phyloP scores from a whole-genome alignment of 2,797 vertebrate genomes.

The Ceryle rudis region DNA sequence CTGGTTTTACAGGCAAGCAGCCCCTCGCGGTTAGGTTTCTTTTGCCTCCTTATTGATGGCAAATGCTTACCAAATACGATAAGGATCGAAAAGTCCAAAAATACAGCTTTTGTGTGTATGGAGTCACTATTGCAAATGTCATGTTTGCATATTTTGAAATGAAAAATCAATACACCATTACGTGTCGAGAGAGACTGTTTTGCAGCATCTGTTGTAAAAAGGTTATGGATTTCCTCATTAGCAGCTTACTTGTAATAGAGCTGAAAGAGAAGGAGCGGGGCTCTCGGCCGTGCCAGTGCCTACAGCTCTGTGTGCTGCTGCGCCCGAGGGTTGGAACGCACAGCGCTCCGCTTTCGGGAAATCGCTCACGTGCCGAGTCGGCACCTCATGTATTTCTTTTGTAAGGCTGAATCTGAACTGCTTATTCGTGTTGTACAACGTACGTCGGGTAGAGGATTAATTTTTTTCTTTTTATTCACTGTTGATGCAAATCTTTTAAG shows the following conservation, averaged over 20 bases:
- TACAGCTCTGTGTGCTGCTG: rapidly evolving
- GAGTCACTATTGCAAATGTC: conserved; percentile 60
- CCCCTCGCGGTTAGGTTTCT: neutral
- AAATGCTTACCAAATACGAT: neutral
- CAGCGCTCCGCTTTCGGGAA: rapidly evolving
- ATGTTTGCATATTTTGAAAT: conserved; percentile 71
- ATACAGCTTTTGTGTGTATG: conserved; percentile 4
- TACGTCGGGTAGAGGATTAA: neutral
- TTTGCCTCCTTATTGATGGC: neutral
- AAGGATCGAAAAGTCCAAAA: neutral
- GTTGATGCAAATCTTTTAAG: neutral
- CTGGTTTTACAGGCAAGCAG: neutral
- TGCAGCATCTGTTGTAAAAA: conserved; percentile 21
- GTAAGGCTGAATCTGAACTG: neutral
- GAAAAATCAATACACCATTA: conserved; percentile 69
- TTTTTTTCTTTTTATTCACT: neutral
- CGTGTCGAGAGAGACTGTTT: conserved; percentile 8
- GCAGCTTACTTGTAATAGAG: neutral
- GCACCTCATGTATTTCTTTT: neutral
- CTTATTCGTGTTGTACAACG: neutral
- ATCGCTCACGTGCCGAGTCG: rapidly evolving
- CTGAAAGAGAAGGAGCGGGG: neutral
- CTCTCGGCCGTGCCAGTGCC: neutral
- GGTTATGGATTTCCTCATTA: conserved; percentile 69
- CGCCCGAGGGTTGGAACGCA: rapidly evolving